Evolutionary conservation across 2,113 vertebrate species (phyloP).

Genomic region (Phalacrocorax aristotelis): DNA sequence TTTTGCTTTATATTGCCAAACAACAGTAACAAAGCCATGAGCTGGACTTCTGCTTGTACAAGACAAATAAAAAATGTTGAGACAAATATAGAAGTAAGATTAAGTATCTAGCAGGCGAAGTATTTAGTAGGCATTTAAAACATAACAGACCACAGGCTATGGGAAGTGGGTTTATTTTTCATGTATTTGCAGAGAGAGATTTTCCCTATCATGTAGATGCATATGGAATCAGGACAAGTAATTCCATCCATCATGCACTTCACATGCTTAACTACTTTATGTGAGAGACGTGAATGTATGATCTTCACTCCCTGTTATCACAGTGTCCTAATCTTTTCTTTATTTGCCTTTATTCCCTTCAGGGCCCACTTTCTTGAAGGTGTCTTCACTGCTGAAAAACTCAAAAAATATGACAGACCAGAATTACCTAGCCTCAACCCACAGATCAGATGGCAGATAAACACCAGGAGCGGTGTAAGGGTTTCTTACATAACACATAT

Average conservation of each 20-base stretch:
- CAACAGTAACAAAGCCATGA: background rate
- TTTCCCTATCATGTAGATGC: background rate
- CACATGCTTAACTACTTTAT: background rate
- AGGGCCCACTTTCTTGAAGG: slow-evolving; percentile 87
- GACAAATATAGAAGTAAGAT: background rate
- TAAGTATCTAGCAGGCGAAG: background rate
- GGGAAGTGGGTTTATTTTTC: background rate
- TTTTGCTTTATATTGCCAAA: background rate
- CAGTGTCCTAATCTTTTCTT: background rate
- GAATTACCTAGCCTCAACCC: slow-evolving; percentile 79
- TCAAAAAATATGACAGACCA: slow-evolving; percentile 68
- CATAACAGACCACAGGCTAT: background rate
- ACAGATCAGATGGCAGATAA: slow-evolving; percentile 80
- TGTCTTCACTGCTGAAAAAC: slow-evolving; percentile 77
- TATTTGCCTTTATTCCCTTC: background rate
- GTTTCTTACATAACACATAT: background rate
- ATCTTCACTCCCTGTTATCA: background rate
- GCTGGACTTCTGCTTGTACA: background rate
- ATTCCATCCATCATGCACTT: background rate
- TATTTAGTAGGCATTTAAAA: background rate
- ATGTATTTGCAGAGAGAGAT: background rate
- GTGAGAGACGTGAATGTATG: background rate
- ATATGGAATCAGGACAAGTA: background rate
- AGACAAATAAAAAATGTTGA: background rate
- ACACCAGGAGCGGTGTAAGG: slow-evolving; percentile 75